These are phyloP conservation scores for Paramuricea clavata DNA, from an alignment of 92 coral and sea anemone species.

Conservation along the genomic window DNA sequence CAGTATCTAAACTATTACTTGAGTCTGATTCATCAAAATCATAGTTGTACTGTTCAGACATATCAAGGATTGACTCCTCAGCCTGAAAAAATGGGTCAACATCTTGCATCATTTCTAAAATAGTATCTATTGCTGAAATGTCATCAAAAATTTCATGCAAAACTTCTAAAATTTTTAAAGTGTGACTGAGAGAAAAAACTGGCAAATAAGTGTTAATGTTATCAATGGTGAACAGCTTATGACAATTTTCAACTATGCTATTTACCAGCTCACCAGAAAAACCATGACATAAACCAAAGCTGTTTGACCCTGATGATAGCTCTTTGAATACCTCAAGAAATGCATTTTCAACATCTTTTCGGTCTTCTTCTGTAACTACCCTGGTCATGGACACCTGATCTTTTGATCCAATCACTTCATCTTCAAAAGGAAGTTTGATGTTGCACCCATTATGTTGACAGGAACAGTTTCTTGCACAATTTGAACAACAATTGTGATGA, in stretches of 20 bases:
- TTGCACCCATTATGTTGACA: slow-evolving; percentile 19
- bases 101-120: slow-evolving; percentile 7
- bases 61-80: not conserved
- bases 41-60: not conserved
- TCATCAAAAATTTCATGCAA: slow-evolving; percentile 54
- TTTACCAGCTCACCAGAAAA: slow-evolving; percentile 40
- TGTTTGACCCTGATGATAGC: slow-evolving; percentile 12
- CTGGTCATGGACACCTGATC: slow-evolving; percentile 10
- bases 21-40: slow-evolving; percentile 13
- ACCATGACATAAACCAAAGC: slow-evolving; percentile 30
- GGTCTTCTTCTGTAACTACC: slow-evolving; percentile 12
- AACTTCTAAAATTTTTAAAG: slow-evolving; percentile 37
- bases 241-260: slow-evolving; percentile 41
- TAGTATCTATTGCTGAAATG: slow-evolving; percentile 13
- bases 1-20: slow-evolving; percentile 10
- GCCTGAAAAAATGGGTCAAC: not conserved
- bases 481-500: slow-evolving; percentile 27
- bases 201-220: slow-evolving; percentile 39
- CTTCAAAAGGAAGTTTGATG: slow-evolving; percentile 13
- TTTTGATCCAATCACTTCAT: not conserved
- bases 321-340: slow-evolving; percentile 13
- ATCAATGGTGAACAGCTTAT: slow-evolving; percentile 42
- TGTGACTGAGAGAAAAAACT: slow-evolving; percentile 30
- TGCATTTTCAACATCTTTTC: slow-evolving; percentile 33
- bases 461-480: slow-evolving; percentile 23